Percentiles rank a stretch among this genome's conserved stretches.
Conservation (phyloP, 2,888 invertebrate species). For the Athetis lepigone region DNA sequence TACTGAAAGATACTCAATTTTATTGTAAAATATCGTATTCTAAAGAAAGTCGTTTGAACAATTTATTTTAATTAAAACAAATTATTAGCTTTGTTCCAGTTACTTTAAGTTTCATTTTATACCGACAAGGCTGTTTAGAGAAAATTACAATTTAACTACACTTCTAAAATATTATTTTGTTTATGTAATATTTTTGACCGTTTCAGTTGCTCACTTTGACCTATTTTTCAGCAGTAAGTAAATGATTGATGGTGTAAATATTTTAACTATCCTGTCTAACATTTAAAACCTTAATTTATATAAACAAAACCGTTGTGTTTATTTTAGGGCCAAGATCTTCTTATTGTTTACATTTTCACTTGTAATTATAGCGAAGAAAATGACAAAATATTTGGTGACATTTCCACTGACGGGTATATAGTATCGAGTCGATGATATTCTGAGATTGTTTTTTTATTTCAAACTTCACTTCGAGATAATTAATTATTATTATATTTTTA, state of each 20-base stretch:
- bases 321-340: background rate
- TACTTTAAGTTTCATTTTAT: background rate
- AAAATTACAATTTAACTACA: constrained; percentile 10
- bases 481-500: background rate
- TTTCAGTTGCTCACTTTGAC: constrained; percentile 18
- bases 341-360: background rate
- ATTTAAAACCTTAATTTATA: constrained; percentile 14
- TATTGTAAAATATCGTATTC: background rate
- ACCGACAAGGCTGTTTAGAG: background rate
- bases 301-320: background rate
- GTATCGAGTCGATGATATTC: background rate
- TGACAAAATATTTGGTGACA: background rate
- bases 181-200: constrained; percentile 7
- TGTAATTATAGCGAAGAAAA: background rate
- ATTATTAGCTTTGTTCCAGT: constrained; percentile 1
- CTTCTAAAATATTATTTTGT: constrained; percentile 11
- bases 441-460: background rate
- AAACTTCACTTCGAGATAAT: background rate
- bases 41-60: constrained; percentile 1
- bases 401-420: background rate
- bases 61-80: constrained; percentile 11
- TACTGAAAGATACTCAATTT: background rate
- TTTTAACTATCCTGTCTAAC: constrained; percentile 28
- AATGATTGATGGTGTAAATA: constrained; percentile 34
- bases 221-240: constrained; percentile 26